Base-by-base conservation (phyloP, 2,797 vertebrate genomes). In the Odontamblyopus rebecca region DNA sequence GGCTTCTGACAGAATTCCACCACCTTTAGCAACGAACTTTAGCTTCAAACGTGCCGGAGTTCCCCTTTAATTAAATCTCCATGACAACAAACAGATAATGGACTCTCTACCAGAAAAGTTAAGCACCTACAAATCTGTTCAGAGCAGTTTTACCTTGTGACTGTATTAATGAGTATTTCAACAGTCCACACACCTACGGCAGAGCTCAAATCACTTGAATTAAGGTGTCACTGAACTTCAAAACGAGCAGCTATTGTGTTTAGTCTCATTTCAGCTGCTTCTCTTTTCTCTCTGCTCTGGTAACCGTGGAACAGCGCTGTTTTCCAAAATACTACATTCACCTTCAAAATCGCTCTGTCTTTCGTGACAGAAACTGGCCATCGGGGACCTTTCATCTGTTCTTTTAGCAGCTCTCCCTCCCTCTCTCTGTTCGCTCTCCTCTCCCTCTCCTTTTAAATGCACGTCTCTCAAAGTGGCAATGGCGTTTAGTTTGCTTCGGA, bases 401-500 rank as follows among this genome's bases (percentile, higher is more conserved):
- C 62, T 48, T 64, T 64, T 64, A 26, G 62, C 62, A n/a, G 35
- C 4, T 3, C 23, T 27, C 38, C 6, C 62, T 57, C 65, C 9
- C 61, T 5, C 35, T 74, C 35, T 70, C 19, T 26, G 0, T 73
- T 13, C 41, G 41, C 67, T 26, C 62, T 53, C 71, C 13, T 5
- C 4, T 73, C 2, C 73, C 63, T 53, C 16, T 19, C 71, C 61
- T 53, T 19, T 23, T 59, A 53, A 70, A 60, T 1, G 50, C 18
- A 23, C 59, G 61, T 77, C 64, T 67, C 26, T 32, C 57, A 67
- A 76, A 78, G 50, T 59, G 67, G 38, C 67, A 57, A 32, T 7
- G 27, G 64, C 5, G 41, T 77, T 69, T 64, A 72, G 74, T 80
- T 79, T 74, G 61, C 70, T 77, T 61, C 74, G 15, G 48, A 38